These are phyloP conservation scores for Serripes groenlandicus DNA, from an alignment of 2,888 invertebrate genomes.

Conservation along the genomic window DNA sequence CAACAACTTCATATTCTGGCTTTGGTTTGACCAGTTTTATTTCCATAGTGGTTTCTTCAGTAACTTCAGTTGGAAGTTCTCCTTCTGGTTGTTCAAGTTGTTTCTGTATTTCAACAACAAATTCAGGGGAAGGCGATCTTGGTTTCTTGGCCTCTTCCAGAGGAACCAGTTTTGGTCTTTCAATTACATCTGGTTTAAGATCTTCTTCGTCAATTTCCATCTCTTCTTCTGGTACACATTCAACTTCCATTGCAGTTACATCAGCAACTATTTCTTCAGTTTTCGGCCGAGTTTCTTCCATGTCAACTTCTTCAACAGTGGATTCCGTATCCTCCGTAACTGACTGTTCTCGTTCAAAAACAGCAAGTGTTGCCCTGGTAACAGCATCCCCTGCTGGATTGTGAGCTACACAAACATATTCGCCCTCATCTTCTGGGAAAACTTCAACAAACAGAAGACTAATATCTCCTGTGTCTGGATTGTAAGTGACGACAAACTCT, in stretches of 20 bases:
- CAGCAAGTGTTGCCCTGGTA: conserved; percentile 85
- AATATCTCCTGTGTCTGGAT: conserved; percentile 83
- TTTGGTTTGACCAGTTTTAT: conserved; percentile 42
- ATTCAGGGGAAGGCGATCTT: conserved; percentile 57
- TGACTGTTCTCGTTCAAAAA: conserved; percentile 76
- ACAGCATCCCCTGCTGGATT: conserved; percentile 96
- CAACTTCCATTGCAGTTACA: conserved; percentile 57
- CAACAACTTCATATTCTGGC: conserved; percentile 22
- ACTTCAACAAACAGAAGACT: conserved; percentile 86
- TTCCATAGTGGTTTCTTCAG: conserved; percentile 52
- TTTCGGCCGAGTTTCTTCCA: conserved; percentile 87
- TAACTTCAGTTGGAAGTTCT: conserved; percentile 88
- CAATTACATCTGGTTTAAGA: conserved; percentile 65
- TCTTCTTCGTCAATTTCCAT: conserved; percentile 68
- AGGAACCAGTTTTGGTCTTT: conserved; percentile 71
- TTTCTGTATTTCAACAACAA: conserved; percentile 21
- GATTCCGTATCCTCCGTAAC: conserved; percentile 18
- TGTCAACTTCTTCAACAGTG: conserved; percentile 87
- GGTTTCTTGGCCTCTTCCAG: conserved; percentile 63
- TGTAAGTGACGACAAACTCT: conserved; percentile 85
- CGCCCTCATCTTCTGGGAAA: conserved; percentile 86
- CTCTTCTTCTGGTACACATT: conserved; percentile 68
- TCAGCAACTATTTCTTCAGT: conserved; percentile 72
- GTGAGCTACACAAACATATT: conserved; percentile 92
- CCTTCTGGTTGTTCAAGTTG: conserved; percentile 36